Percentiles rank a stretch among this genome's conserved stretches.
Evolutionary conservation across 1,140 invertebrate genomes (phyloP).

Genomic region (Diplogasteroides magnus): DNA sequence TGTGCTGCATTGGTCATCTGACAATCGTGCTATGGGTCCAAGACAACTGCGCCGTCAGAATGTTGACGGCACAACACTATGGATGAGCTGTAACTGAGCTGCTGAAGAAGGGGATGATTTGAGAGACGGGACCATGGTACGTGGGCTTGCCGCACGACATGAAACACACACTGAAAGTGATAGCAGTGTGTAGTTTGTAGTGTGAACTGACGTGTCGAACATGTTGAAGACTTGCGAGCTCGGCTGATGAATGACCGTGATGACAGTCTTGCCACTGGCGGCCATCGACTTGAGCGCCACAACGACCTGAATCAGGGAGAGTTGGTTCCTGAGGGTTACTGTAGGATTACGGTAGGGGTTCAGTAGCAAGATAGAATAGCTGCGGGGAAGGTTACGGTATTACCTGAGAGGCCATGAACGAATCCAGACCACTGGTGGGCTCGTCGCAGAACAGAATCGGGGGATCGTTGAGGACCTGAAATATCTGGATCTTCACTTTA

Average conservation of each 20-base stretch:
- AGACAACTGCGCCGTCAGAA: no score
- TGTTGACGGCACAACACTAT: no score
- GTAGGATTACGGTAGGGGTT: conserved; percentile 77
- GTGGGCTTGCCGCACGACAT: conserved; percentile 19
- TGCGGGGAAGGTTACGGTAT: conserved; percentile 4
- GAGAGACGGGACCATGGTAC: conserved; percentile 20
- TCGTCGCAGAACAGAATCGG: conserved; percentile 74
- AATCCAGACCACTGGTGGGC: conserved; percentile 74
- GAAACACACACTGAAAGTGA: conserved; percentile 58
- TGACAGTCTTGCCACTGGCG: conserved; percentile 67
- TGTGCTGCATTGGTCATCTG: no score
- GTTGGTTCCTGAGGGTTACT: conserved; percentile 75
- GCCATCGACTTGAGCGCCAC: conserved; percentile 65
- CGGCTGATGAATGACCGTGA: conserved; percentile 78
- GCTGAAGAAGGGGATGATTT: conserved; percentile 18
- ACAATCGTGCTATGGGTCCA: no score
- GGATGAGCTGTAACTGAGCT: no score
- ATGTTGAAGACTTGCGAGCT: conserved; percentile 74
- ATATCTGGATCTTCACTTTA: not conserved
- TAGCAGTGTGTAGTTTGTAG: conserved; percentile 86
- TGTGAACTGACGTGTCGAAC: conserved; percentile 61
- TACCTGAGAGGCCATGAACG: conserved; percentile 67
- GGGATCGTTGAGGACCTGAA: conserved; percentile 67
- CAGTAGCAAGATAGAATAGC: conserved; percentile 63
- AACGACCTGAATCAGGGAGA: conserved; percentile 64